Base-by-base conservation (phyloP, 64 coral and sea anemone genomes). In the Platygyra sinensis region DNA sequence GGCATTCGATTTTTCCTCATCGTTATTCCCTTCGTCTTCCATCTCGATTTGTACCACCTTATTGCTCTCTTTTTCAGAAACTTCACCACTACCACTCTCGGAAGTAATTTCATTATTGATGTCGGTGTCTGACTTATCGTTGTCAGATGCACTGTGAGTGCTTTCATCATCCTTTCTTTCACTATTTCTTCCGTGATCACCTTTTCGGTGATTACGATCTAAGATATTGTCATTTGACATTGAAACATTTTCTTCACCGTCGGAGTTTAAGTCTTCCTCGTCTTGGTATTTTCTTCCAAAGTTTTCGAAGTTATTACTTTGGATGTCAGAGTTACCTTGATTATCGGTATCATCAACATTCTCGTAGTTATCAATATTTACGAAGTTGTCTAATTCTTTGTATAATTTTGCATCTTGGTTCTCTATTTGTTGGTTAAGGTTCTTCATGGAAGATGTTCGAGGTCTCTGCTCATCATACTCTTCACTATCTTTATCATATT, bases 301-400 rank as follows among this genome's bases (percentile, higher is more conserved):
- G 59, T 39, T 22, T 65, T 14, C 61, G 4, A 17, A 18, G 49
- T 72, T 24, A 50, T 52, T n/a, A 6, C 22, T 39, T 50, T 85
- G 20, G 49, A 71, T 62, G 51, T 71, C 81, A 24, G 27, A 17
- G 62, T 25, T 50, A 1, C 39, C 81, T 15, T 72, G 20, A 71
- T 71, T 85, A 85, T 85, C 63, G n/a, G 63, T 25, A 28, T 85
- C 38, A 42, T 71, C 81, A 25, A n/a, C 10, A 51, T 69, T 71
- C n/a, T 24, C 3, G 46, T 16, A 51, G 63, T 85, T 39, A 72
- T 85, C 81, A 24, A n/a, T 28, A 19, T 85, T 72, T 30, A 50
- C 38, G 64, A 71, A 85, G 63, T 51, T 72, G n/a, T 85, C 81
- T 49, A 85, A 19, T 85, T 85, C 81, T 5, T 71, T 33, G 60